Conservation (phyloP, 2,888 invertebrate species). For the Leptopilina myrica region DNA sequence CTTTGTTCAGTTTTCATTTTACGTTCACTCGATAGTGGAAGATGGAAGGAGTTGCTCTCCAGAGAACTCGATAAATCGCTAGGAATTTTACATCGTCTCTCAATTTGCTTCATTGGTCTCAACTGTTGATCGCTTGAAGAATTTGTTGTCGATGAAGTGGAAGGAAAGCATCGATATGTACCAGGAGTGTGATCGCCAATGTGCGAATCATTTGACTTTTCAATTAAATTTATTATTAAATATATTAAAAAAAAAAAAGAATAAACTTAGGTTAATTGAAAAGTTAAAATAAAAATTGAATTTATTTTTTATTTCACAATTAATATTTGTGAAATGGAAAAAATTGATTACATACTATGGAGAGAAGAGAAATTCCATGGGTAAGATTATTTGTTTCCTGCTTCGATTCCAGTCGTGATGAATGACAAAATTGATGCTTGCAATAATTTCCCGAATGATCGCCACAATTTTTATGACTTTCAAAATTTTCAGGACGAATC, state of each 20-base stretch:
- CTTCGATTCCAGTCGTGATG: neutral
- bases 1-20: constrained; percentile 21
- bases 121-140: constrained; percentile 12
- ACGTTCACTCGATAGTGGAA: neutral
- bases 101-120: neutral
- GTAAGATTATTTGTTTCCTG: neutral
- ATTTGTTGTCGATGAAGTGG: neutral
- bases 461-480: constrained; percentile 69
- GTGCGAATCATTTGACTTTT: constrained; percentile 19
- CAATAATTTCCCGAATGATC: neutral
- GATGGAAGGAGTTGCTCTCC: constrained; percentile 7
- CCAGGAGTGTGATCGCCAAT: constrained; percentile 16
- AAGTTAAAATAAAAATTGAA: too few relatives aligned
- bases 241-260: neutral
- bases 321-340: too few relatives aligned
- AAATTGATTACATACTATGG: constrained; percentile 4
- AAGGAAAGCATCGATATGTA: constrained; percentile 23
- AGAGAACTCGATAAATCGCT: neutral
- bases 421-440: constrained; percentile 1
- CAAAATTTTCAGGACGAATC: constrained; percentile 79
- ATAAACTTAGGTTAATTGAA: neutral
- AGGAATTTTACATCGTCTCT: constrained; percentile 30
- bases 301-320: too few relatives aligned
- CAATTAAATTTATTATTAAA: neutral
- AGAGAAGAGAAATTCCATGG: constrained; percentile 3